phyloP scores from a whole-genome alignment of 2,797 vertebrate species.

The Chromis chromis region DNA sequence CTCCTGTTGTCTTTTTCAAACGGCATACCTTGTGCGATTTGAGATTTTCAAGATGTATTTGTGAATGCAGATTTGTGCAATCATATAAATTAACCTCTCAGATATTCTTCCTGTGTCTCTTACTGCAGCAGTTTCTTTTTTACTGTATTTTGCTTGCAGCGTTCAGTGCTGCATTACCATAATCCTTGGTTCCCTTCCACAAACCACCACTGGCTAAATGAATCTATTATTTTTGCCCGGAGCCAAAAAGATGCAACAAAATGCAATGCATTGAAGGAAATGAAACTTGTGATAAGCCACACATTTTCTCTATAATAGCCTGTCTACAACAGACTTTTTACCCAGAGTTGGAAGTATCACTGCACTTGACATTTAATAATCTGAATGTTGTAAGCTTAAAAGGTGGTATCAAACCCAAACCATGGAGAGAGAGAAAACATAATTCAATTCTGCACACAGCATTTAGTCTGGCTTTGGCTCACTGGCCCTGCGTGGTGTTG shows the following conservation, averaged over 20 bases:
- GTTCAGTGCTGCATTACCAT: constrained; percentile 79
- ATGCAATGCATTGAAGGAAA: constrained; percentile 80
- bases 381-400: constrained; percentile 32
- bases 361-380: constrained; percentile 69
- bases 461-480: constrained; percentile 37
- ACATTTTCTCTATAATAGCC: constrained; percentile 65
- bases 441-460: constrained; percentile 35
- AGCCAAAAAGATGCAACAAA: constrained; percentile 83
- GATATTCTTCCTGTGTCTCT: constrained; percentile 73
- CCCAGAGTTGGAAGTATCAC: constrained; percentile 42
- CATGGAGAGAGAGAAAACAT: neutral
- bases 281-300: constrained; percentile 71
- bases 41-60: constrained; percentile 61
- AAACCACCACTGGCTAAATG: constrained; percentile 86
- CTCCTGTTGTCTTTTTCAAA: constrained; percentile 62
- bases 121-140: constrained; percentile 74
- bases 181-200: constrained; percentile 84
- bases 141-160: constrained; percentile 79
- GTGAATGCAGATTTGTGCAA: constrained; percentile 70
- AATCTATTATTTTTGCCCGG: constrained; percentile 84
- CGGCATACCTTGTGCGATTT: constrained; percentile 41
- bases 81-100: constrained; percentile 77
- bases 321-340: constrained; percentile 48
- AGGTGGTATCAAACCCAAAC: constrained; percentile 22
- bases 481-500: constrained; percentile 41